Base-by-base conservation (phyloP, 2,113 vertebrate genomes). In the Notarius quadriscutis region DNA sequence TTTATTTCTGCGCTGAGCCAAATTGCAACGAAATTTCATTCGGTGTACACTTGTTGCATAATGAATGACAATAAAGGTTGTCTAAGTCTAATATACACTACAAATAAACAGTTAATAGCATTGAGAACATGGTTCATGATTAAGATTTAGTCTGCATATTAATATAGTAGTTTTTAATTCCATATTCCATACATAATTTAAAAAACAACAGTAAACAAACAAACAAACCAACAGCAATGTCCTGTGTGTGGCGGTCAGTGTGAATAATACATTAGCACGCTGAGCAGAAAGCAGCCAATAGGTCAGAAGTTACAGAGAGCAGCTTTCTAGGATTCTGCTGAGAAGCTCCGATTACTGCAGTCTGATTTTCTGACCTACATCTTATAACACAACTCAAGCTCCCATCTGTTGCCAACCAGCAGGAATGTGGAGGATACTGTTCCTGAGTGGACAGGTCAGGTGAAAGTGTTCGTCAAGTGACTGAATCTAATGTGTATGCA, bases 251-350 rank as follows among this genome's bases (percentile, higher is more conserved):
- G 67, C 53, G 17, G 34, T 82, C 78, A 60, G 58, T n/a, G 14
- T 89, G 83, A 85, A 87, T 89, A 82, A 89, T 85, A 51, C 67
- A 85, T 77, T 22, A 84, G 74, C 84, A 77, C n/a, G 41, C 63
- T 18, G n/a, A 80, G 85, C 60, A 81, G n/a, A 75, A 58, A 75
- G 58, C 83, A 83, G 83, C n/a, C 71, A 71, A 67, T 80, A 80
- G 89, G 79, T 89, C 88, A 89, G 71, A 82, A 55, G 88, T 81
- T 65, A 60, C 1, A 22, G 60, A 89, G 83, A 12, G 79, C 82
- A 82, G 77, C 67, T 75, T 80, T 87, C 78, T 82, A 82, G 67
- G 67, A 72, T 84, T 72, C 5, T 85, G 25, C 75, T 72, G 55
- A 63, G 72, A 78, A 78, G 88, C 80, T 89, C 60, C 34, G 18